These are phyloP conservation scores for Aphidoletes aphidimyza DNA, from an alignment of 2,888 invertebrate species.

Conservation along the genomic window DNA sequence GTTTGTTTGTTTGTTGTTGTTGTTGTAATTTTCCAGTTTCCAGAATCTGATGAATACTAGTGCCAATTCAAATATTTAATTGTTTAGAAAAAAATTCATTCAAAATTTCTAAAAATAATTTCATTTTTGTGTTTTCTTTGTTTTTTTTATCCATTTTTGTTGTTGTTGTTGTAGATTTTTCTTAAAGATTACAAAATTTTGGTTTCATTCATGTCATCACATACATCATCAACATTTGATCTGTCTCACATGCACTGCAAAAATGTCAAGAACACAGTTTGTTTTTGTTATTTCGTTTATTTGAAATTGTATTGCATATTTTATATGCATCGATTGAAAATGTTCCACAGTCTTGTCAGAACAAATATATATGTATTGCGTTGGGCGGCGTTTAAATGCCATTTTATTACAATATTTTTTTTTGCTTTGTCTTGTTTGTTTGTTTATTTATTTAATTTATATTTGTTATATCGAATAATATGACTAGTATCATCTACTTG, in stretches of 20 bases:
- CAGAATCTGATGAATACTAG: not conserved
- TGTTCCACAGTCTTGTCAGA: not conserved
- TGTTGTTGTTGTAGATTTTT: not conserved
- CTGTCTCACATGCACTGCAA: not conserved
- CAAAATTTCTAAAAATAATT: constrained; percentile 34
- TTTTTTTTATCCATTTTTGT: constrained; percentile 12
- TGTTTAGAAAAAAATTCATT: not conserved
- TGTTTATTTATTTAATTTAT: too few relatives aligned
- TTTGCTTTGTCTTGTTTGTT: not conserved
- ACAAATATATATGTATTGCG: not conserved
- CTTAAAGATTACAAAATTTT: constrained; percentile 22
- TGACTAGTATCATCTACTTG: constrained; percentile 50
- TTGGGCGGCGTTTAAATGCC: not conserved
- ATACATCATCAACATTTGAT: not conserved
- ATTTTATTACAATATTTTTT: not conserved
- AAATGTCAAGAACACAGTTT: not conserved
- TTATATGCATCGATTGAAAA: not conserved
- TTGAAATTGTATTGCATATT: constrained; percentile 18
- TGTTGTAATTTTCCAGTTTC: not conserved
- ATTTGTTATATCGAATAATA: constrained; percentile 20
- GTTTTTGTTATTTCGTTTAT: not conserved
- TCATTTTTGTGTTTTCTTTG: not conserved
- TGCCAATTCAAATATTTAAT: not conserved
- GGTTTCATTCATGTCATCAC: not conserved
- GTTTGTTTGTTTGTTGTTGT: not conserved